Evolutionary conservation across 2,113 vertebrate genomes (phyloP), one percentile per base, ranked within the genome.

Genomic region (Gambusia holbrooki): DNA sequence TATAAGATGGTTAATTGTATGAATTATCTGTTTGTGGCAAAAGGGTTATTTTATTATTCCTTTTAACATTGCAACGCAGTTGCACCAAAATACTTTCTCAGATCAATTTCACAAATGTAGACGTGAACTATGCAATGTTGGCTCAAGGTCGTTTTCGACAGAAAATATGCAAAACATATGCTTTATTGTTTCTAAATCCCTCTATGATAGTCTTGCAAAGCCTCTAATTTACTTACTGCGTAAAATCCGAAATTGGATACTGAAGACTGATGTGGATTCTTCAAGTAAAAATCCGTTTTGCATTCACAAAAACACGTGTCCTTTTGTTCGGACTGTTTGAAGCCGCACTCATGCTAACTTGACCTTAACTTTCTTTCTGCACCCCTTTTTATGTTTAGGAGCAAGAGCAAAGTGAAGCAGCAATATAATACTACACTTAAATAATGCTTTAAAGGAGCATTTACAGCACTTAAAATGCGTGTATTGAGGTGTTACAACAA

Each of bases 301-400:
- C 22, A 11, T 1, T 3, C 35, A n/a, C 4, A 74, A 0, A 51
- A 54, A 72, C 0, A 60, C 13, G 8, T 4, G 22, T 6, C 40
- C 62, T 64, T 86, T 48, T 76, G 37, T 3, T 22, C 33, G 92
- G 93, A 91, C 92, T 93, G 91, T 93, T 90, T 89, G 92, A 95
- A 81, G 93, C 90, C 95, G 95, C 93, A 76, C 79, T 32, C 75
- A 19, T 80, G 96, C 96, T 98, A 98, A 98, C 97, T 99, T 99
- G 98, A 99, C 97, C 97, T 98, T 99, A 98, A 99, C 97, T 98
- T 99, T 98, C 97, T 96, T 95, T 95, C 95, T 95, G 95, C 94
- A 95, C 95, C 95, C 95, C 94, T 94, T 93, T n/a, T 93, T 93
- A 95, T 96, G 93, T 95, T 91, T 30, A 90, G 93, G 87, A 94